Percentiles rank a stretch among this genome's conserved stretches.
These are phyloP conservation scores for Chelonoidis abingdonii DNA, from an alignment of 2,113 vertebrate species.

Conservation along the genomic window DNA sequence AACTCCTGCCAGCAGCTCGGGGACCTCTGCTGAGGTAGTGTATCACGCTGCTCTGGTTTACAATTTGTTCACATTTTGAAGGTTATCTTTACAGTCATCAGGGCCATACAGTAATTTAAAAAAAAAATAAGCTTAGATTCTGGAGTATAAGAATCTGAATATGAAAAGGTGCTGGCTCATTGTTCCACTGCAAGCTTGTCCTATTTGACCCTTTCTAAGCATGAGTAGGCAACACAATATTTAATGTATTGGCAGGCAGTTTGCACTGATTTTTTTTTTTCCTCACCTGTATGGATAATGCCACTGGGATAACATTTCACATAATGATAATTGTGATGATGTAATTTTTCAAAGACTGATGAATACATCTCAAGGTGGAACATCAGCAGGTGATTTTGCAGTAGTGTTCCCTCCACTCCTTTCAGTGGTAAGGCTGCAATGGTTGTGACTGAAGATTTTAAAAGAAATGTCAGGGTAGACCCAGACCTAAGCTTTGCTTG, in stretches of 20 bases:
- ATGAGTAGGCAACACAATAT: neutral
- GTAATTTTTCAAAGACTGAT: constrained; percentile 58
- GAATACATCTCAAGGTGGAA: constrained; percentile 40
- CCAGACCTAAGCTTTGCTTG: neutral
- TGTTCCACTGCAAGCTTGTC: neutral
- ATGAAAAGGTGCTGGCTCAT: neutral
- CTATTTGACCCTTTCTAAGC: neutral
- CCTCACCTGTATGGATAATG: neutral
- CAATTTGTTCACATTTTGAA: neutral
- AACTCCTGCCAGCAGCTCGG: neutral
- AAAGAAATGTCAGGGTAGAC: constrained; percentile 21
- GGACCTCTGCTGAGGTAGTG: neutral
- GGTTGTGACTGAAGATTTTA: constrained; percentile 35
- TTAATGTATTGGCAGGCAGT: neutral
- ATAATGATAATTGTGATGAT: neutral
- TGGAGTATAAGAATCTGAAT: neutral
- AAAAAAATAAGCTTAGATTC: neutral
- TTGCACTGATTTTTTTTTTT: neutral
- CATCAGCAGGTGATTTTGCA: constrained; percentile 66
- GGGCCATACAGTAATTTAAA: neutral
- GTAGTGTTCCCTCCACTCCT: constrained; percentile 53
- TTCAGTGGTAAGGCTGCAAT: constrained; percentile 52
- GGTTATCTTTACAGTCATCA: neutral
- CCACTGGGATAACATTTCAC: neutral
- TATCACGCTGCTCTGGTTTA: neutral